phyloP scores from a whole-genome alignment of 92 coral and sea anemone genomes.

The Palythoa grandiflora region DNA sequence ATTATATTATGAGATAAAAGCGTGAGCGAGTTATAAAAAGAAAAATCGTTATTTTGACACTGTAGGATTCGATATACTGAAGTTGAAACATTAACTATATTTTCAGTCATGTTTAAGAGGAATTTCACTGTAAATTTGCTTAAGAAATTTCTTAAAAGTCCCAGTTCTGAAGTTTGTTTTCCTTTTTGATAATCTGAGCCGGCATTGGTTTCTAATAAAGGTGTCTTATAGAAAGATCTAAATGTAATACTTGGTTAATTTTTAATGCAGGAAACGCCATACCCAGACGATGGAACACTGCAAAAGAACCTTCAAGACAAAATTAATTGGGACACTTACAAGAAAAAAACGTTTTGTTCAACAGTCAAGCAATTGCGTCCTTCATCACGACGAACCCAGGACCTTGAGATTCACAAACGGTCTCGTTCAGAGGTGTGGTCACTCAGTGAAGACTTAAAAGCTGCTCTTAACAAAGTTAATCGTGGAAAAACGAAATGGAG shows the following conservation, averaged over 20 bases:
- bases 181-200: too few species aligned
- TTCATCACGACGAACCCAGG: conserved; percentile 63
- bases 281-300: conserved; percentile 86
- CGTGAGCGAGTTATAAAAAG: too few species aligned
- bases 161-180: too few species aligned
- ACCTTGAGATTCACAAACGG: conserved; percentile 64
- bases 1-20: too few species aligned
- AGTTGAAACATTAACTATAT: too few species aligned
- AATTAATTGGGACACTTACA: conserved; percentile 94
- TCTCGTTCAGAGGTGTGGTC: conserved; percentile 63
- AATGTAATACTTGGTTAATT: neutral
- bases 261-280: conserved; percentile 85
- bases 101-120: too few species aligned
- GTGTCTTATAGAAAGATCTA: too few species aligned
- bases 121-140: too few species aligned
- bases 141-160: too few species aligned
- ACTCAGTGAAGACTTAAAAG: conserved; percentile 73
- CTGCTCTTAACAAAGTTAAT: conserved; percentile 66
- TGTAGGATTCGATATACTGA: too few species aligned
- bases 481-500: conserved; percentile 1
- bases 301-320: conserved; percentile 91
- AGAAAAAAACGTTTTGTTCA: conserved; percentile 74
- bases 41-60: too few species aligned
- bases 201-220: too few species aligned
- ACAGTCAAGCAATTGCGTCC: conserved; percentile 67